Evolutionary conservation across 2,888 invertebrate genomes (phyloP), one percentile per base, ranked within the genome.

Genomic region (Sphecodes monilicornis): DNA sequence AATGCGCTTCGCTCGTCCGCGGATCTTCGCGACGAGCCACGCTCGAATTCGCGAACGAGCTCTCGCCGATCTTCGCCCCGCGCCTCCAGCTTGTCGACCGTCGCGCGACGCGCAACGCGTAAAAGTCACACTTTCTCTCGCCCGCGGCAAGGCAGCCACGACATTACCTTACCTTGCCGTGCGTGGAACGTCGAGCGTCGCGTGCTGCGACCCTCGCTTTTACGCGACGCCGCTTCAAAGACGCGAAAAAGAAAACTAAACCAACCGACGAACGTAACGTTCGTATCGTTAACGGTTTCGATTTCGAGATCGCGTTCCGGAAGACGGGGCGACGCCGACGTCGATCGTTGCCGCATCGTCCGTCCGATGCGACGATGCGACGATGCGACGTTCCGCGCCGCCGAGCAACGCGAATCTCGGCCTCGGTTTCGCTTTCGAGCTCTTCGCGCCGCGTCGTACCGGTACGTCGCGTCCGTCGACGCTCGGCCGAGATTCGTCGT

Each of bases 121-220:
- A 66, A 72, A 81, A 79, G 70, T 77, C 74, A 57, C 88, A 92
- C 91, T 92, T 92, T 92, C 92, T 92, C 92, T 91, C 92, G 92
- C 92, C 91, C 78, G 85, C 90, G 92, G 92, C 92, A 92, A 92
- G 92, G 92, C 91, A 92, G 87, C 90, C 87, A 74, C 80, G 77
- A 29, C 77, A 64, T 36, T 4, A 6, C 1, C 16, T 29, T 83
- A 87, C 89, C 86, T 84, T 84, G 76, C 50, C 76, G 41, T 13
- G 50, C 22, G 50, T 50, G 13, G 57, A 16, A 29, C 6, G 57
- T 13, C 26, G 13, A 46, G 18, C 46, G 46, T 18, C 46, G 46
- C 16, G 46, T 18, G 18, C 46, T 16, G 18, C 46, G 18, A 50
- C 1, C 50, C 6, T 5, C 16, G 16, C 0, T 26, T 26, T 11